Base-by-base conservation (phyloP, 2,113 vertebrate genomes). In the Mionectes macconnelli region DNA sequence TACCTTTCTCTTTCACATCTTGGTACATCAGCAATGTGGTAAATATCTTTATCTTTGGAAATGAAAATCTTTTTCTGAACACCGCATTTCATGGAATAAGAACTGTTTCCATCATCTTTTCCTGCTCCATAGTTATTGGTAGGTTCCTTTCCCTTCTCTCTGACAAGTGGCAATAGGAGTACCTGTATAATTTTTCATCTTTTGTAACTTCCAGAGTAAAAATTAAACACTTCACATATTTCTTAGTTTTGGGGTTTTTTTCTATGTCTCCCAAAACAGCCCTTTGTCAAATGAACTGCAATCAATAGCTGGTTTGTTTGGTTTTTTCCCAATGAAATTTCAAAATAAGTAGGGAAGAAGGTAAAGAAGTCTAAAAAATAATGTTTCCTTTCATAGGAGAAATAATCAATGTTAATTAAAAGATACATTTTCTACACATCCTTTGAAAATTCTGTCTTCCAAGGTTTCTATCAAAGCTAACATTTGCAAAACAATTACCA, bases 401-500 rank as follows among this genome's bases (percentile, higher is more conserved):
- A 35, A 40, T 72, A 67, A 62, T 47, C 9, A 24, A 53, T 37
- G 8, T 22, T 62, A 70, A 57, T 35, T 8, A 22, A 67, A 87
- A 93, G 53, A 33, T 50, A 45, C 4, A 3, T 56, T 53, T 92
- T 87, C n/a, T 60, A 14, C 60, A 42, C 0, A 12, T 37, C 5
- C 24, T 8, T 28, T 85, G 31, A 33, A 78, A 87, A 82, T 82
- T 85, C 12, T 9, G 12, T 79, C 60, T 64, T 94, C 53, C 17
- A 73, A 55, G 22, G 60, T 94, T 89, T 53, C 49, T 53, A 13
- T 64, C 56, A 94, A 78, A 93, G 24, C 12, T 24, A 79, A 40
- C 52, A 84, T 95, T 95, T 95, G 78, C 63, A 87, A 87, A 91
- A 20, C 42, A 93, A 69, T 96, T 96, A 89, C 21, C 23, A 63